phyloP scores from a whole-genome alignment of 2,888 invertebrate genomes.

The Fragum whitleyi region DNA sequence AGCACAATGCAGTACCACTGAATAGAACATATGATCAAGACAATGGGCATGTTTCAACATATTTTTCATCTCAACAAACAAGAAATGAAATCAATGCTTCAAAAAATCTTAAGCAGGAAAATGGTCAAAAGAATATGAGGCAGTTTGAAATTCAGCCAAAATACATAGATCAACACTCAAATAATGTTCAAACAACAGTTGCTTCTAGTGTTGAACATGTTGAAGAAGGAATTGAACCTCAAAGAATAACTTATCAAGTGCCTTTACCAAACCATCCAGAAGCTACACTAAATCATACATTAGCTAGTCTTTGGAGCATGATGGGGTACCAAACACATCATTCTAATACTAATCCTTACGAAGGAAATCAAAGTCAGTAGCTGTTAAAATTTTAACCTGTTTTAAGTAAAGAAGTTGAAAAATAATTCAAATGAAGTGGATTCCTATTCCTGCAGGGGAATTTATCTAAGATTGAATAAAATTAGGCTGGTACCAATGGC shows the following conservation, averaged over 20 bases:
- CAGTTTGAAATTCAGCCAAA: no score
- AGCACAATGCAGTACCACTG: background rate
- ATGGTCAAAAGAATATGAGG: background rate
- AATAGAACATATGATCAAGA: background rate
- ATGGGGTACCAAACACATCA: slow-evolving; percentile 40
- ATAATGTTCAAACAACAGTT: no score
- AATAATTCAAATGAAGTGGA: no score
- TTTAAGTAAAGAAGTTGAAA: no score
- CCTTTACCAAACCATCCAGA: background rate
- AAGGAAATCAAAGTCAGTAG: slow-evolving; percentile 29
- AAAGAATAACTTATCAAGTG: no score
- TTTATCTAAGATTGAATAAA: no score
- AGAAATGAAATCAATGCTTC: background rate
- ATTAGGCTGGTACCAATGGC: no score
- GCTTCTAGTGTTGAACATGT: no score
- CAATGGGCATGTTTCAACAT: background rate
- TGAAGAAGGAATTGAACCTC: no score
- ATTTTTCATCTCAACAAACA: background rate
- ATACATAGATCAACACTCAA: no score
- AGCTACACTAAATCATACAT: slow-evolving; percentile 29
- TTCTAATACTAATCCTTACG: slow-evolving; percentile 30
- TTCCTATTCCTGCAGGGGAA: no score
- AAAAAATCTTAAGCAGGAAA: background rate
- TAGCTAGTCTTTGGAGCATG: slow-evolving; percentile 52
- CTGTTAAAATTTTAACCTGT: no score